phyloP scores from a whole-genome alignment of 1,140 invertebrate genomes.

The Aplysia californica region DNA sequence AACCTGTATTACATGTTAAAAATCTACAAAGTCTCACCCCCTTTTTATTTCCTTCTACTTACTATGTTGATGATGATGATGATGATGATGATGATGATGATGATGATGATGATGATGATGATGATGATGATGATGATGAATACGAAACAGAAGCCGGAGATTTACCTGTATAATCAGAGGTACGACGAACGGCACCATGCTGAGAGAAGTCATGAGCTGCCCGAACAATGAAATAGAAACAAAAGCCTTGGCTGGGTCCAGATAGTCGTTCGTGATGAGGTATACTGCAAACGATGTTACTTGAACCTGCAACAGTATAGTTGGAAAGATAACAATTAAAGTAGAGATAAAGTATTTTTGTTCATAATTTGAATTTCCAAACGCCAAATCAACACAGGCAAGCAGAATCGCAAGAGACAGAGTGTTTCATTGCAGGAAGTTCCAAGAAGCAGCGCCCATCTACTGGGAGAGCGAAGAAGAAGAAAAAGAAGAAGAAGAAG shows the following conservation, averaged over 20 bases:
- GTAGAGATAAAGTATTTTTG: too few relatives aligned
- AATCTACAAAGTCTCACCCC: too few relatives aligned
- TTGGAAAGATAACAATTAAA: too few relatives aligned
- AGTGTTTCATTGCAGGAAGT: background rate
- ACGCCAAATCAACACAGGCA: background rate
- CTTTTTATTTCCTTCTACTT: too few relatives aligned
- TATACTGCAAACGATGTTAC: constrained; percentile 82
- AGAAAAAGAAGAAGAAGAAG: constrained; percentile 3
- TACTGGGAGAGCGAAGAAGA: background rate
- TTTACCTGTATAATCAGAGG: constrained; percentile 65
- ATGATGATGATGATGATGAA: too few relatives aligned
- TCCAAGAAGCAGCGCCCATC: background rate
- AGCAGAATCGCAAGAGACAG: too few relatives aligned
- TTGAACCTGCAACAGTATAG: constrained; percentile 73
- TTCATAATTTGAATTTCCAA: background rate
- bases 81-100: too few relatives aligned
- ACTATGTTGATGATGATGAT: too few relatives aligned
- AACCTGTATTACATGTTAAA: too few relatives aligned
- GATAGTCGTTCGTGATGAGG: constrained; percentile 72
- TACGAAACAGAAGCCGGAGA: background rate
- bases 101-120: too few relatives aligned
- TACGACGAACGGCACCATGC: constrained; percentile 72
- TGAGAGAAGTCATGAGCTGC: constrained; percentile 90
- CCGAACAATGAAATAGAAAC: constrained; percentile 97
- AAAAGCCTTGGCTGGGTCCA: constrained; percentile 90